Evolutionary conservation across 30 jellyfish, hydroid and myxozoan genomes (phyloP), one percentile per base, ranked within the genome.

Genomic region (Calvadosia cruxmelitensis): DNA sequence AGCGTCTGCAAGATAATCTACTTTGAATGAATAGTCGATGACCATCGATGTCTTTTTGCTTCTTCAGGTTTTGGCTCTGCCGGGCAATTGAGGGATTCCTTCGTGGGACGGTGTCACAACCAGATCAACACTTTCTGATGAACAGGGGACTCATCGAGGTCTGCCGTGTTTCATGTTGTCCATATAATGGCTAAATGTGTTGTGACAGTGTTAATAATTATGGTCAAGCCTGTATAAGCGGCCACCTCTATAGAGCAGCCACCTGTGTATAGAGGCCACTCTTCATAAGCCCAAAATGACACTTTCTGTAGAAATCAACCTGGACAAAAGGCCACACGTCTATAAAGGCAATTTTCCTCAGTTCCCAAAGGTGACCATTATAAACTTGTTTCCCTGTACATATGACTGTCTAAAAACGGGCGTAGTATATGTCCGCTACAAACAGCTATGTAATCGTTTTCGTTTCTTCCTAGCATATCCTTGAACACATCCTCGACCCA

Each of bases 51-150:
- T 57, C 33, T 36, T 29, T 49, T 16, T 28, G 42, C 63, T 7
- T n/a, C 53, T 28, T 29, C 48, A 91, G 99, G 76, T 91, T 91
- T 49, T 91, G 99, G 99, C 66, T 91, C 34, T 82, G 93, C 33
- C 77, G 99, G 20, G 99, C 99, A 36, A 80, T 91, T 52, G 99
- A 91, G 74, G 99, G 99, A 3, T 91, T 91, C 78, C 84, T 91
- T 24, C 75, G 99, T 24, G 99, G 99, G n/a, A 48, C 84, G 1
- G 99, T 91, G 1, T 80, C 95, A 0, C 92, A 92, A 15, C 92
- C 90, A 1, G 99, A 83, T 62, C 99, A 91, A 65, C 79, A 79
- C 49, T 91, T 91, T 50, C 87, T 91, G 1, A 82, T 91, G 27
- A 71, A 78, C 64, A 78, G 94, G 64, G 94, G 81, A 52, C 51